These are phyloP conservation scores for Antheraea assamensis DNA, from an alignment of 2,888 invertebrate genomes.

Conservation along the genomic window DNA sequence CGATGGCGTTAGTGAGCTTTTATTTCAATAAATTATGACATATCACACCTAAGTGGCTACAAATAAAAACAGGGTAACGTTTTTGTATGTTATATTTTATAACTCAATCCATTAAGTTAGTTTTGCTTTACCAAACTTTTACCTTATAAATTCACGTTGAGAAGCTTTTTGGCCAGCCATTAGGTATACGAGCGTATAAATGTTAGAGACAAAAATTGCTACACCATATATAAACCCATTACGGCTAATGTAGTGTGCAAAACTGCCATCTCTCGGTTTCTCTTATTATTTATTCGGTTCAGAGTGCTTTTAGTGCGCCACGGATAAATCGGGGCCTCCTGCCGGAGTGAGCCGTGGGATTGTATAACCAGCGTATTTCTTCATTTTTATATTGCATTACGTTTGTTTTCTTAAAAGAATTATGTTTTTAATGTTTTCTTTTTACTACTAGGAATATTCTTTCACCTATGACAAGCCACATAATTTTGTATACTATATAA, in stretches of 20 bases:
- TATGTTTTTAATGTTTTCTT: background rate
- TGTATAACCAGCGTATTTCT: slow-evolving; percentile 15
- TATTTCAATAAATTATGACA: background rate
- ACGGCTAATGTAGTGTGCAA: slow-evolving; percentile 16
- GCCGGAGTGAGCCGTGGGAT: slow-evolving; percentile 37
- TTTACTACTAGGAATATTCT: too few species aligned
- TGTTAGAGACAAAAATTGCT: background rate
- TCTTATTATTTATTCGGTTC: slow-evolving; percentile 20
- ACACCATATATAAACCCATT: slow-evolving; percentile 19
- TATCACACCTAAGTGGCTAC: background rate
- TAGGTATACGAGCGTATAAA: slow-evolving; percentile 4
- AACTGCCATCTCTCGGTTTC: slow-evolving; percentile 18
- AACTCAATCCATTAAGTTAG: background rate
- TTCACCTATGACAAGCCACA: too few species aligned
- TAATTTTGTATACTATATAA: too few species aligned
- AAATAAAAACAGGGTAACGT: background rate
- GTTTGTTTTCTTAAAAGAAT: background rate
- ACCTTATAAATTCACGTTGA: background rate
- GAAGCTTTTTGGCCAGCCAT: slow-evolving; percentile 6
- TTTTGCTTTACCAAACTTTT: background rate
- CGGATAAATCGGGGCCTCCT: slow-evolving; percentile 55
- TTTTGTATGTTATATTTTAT: background rate
- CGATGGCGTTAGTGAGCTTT: background rate
- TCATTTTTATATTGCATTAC: slow-evolving; percentile 1
- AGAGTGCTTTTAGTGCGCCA: slow-evolving; percentile 38